Percentiles rank a stretch among this genome's conserved stretches.
These are phyloP conservation scores for Bolborhynchus lineola DNA, from an alignment of 2,113 vertebrate species.

Conservation along the genomic window DNA sequence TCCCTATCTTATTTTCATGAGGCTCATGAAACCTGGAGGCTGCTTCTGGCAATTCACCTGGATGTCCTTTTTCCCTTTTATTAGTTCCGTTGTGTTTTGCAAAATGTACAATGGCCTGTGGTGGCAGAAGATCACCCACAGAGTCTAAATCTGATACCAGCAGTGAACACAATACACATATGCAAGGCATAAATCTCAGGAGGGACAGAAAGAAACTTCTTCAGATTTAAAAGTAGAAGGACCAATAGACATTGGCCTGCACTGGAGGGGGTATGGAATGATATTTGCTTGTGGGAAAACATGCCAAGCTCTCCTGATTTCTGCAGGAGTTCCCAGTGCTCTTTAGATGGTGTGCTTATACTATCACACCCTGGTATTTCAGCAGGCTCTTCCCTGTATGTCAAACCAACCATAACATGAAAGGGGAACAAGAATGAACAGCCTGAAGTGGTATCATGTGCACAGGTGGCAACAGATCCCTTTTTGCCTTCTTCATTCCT, in stretches of 20 bases:
- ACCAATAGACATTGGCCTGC: neutral
- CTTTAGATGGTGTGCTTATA: neutral
- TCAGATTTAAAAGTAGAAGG: slow-evolving; percentile 15
- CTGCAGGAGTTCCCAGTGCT: neutral
- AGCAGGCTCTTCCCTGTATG: neutral
- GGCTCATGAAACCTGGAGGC: slow-evolving; percentile 21
- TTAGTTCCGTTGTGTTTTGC: slow-evolving; percentile 35
- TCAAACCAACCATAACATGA: slow-evolving; percentile 23
- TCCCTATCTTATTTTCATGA: slow-evolving; percentile 25
- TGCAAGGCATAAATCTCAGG: neutral
- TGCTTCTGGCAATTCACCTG: slow-evolving; percentile 52
- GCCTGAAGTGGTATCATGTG: slow-evolving; percentile 5
- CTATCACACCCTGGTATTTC: neutral
- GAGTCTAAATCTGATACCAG: slow-evolving; percentile 15
- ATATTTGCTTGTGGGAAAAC: neutral
- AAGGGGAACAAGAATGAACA: slow-evolving; percentile 9
- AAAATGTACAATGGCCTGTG: slow-evolving; percentile 5
- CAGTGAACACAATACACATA: neutral
- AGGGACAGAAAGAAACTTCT: neutral
- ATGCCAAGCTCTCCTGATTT: neutral
- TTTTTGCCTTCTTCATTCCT: neutral
- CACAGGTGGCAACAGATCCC: neutral
- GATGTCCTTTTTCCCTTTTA: slow-evolving; percentile 43
- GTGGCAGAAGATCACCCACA: neutral
- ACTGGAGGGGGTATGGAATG: neutral